phyloP scores from a whole-genome alignment of 2,888 invertebrate species.

The Harmothoe impar region DNA sequence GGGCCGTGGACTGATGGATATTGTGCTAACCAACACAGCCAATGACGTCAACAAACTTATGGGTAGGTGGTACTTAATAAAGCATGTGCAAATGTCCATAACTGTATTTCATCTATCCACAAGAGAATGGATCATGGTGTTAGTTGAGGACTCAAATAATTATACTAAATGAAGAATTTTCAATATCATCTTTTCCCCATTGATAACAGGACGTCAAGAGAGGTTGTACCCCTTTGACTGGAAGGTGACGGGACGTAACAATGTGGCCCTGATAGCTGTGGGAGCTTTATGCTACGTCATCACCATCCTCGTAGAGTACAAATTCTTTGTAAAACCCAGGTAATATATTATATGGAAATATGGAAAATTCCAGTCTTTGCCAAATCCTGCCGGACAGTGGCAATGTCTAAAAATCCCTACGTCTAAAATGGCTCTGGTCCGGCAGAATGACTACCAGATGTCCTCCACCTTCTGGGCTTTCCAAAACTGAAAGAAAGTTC shows the following conservation, averaged over 20 bases:
- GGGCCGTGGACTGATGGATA: slow-evolving; percentile 90
- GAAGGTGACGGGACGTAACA: slow-evolving; percentile 88
- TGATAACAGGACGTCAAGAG: slow-evolving; percentile 26
- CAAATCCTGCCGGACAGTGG: no score
- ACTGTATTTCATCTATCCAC: no score
- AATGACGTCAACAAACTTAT: slow-evolving; percentile 58
- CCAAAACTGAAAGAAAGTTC: no score
- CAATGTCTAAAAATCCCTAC: background rate
- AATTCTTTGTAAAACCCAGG: slow-evolving; percentile 75
- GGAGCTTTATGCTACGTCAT: slow-evolving; percentile 86
- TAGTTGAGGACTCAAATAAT: no score
- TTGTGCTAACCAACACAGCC: slow-evolving; percentile 77
- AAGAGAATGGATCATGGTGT: no score
- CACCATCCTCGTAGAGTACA: slow-evolving; percentile 85
- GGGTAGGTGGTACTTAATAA: slow-evolving; percentile 26
- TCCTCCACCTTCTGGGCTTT: no score
- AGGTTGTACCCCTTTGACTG: slow-evolving; percentile 82
- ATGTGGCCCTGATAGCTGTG: slow-evolving; percentile 86
- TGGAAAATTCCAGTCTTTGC: no score
- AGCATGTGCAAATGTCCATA: background rate
- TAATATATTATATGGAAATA: no score
- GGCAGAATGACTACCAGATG: no score
- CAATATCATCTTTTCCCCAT: no score
- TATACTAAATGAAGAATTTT: no score
- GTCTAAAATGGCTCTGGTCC: no score